These are phyloP conservation scores for Trichogramma pretiosum DNA, from an alignment of 1,140 invertebrate genomes.

Conservation along the genomic window DNA sequence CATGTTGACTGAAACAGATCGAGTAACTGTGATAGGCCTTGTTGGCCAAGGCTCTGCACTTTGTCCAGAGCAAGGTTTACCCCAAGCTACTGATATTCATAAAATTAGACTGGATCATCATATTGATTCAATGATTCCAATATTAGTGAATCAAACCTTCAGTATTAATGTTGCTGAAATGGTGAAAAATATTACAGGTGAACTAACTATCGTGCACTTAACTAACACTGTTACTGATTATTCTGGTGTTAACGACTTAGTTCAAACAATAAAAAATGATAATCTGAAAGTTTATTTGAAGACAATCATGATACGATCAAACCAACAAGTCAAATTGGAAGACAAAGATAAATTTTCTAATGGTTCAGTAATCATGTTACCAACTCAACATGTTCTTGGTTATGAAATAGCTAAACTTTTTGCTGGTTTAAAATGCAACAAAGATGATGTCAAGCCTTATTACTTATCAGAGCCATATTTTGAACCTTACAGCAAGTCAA, in stretches of 20 bases:
- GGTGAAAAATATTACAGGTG: conserved; percentile 27
- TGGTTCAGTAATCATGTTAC: conserved; percentile 31
- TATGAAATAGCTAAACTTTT: conserved; percentile 41
- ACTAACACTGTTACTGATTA: conserved; percentile 32
- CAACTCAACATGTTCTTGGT: conserved; percentile 38
- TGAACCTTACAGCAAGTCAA: conserved; percentile 39
- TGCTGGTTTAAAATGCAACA: conserved; percentile 33
- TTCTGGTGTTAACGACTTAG: conserved; percentile 27
- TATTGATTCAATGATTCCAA: conserved; percentile 31
- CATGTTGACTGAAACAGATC: conserved; percentile 38
- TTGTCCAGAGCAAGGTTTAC: conserved; percentile 31
- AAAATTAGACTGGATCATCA: conserved; percentile 37
- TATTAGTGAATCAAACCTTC: conserved; percentile 31
- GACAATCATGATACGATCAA: conserved; percentile 36
- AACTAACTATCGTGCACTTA: conserved; percentile 37
- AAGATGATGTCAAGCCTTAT: conserved; percentile 32
- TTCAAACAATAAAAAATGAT: conserved; percentile 24
- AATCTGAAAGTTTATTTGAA: conserved; percentile 26
- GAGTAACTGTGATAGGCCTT: conserved; percentile 35
- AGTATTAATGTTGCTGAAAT: conserved; percentile 30
- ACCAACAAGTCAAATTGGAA: conserved; percentile 28
- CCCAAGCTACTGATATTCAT: conserved; percentile 39
- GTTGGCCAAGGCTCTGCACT: conserved; percentile 24
- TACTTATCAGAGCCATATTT: conserved; percentile 41
- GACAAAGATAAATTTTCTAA: conserved; percentile 27